These are phyloP conservation scores for Ctenoplectra terminalis DNA, from an alignment of 1,140 invertebrate species.

Conservation along the genomic window DNA sequence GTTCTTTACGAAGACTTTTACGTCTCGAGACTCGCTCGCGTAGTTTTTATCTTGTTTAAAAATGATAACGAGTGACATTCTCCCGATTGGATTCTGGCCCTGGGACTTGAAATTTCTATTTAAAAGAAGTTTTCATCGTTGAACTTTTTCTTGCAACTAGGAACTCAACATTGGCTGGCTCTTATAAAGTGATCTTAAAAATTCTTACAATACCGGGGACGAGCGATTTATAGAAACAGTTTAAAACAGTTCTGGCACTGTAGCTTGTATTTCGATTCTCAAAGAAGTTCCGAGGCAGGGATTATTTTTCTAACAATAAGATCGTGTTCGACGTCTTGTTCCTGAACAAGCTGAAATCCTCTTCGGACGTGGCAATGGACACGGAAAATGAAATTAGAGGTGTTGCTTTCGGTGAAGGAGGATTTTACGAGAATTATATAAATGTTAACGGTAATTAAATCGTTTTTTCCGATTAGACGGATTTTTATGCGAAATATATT, in stretches of 20 bases:
- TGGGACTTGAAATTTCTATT: not conserved
- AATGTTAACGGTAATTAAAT: not conserved
- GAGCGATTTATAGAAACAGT: slow-evolving; percentile 21
- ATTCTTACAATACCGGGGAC: not conserved
- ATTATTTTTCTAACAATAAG: slow-evolving; percentile 42
- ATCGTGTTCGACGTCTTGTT: not conserved
- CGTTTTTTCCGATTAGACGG: not conserved
- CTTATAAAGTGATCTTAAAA: slow-evolving; percentile 1
- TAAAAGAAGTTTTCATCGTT: not conserved
- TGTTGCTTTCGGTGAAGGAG: no score
- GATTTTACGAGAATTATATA: no score
- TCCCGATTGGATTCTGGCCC: not conserved
- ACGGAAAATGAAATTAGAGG: not conserved
- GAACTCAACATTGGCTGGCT: no score
- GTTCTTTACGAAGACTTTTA: no score
- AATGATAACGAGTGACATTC: not conserved
- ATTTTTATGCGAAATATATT: no score
- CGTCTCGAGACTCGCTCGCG: no score
- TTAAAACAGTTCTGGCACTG: not conserved
- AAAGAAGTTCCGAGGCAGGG: slow-evolving; percentile 9
- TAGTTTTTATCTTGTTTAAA: slow-evolving; percentile 2
- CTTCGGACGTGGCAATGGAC: not conserved
- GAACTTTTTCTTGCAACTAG: no score
- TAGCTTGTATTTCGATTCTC: slow-evolving; percentile 7
- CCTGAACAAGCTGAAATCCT: not conserved